Evolutionary conservation across 1,140 invertebrate genomes (phyloP).

Genomic region (Euura saliciscinereae): DNA sequence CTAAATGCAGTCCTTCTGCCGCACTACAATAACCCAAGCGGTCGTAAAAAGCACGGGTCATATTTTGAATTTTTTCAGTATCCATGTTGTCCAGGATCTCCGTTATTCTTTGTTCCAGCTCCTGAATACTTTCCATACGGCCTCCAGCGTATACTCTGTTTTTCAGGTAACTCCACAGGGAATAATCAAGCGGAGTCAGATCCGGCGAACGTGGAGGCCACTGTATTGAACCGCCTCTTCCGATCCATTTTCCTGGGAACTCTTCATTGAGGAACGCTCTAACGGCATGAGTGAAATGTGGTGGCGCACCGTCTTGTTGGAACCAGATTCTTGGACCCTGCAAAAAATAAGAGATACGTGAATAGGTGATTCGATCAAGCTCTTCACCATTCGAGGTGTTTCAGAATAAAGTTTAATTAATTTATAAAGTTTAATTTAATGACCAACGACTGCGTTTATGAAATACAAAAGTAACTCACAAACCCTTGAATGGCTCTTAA

Average conservation of each 20-base stretch:
- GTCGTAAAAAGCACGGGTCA: background rate
- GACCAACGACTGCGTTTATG: too few relatives aligned
- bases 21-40: background rate
- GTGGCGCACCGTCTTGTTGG: too few relatives aligned
- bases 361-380: too few relatives aligned
- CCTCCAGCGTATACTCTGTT: background rate
- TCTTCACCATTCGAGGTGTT: too few relatives aligned
- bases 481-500: constrained; percentile 10
- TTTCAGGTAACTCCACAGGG: background rate
- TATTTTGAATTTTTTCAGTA: background rate
- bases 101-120: background rate
- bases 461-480: background rate
- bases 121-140: background rate
- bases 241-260: constrained; percentile 16
- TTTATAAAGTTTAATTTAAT: too few relatives aligned
- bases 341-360: too few relatives aligned
- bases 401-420: too few relatives aligned
- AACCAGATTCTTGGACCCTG: too few relatives aligned
- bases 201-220: background rate
- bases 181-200: background rate
- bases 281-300: constrained; percentile 15
- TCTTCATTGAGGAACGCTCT: constrained; percentile 13
- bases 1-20: background rate
- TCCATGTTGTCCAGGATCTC: background rate
- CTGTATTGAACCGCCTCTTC: background rate